A percentile compares a stretch with the other conserved stretches of the same genome.
phyloP scores from a whole-genome alignment of 2,797 vertebrate species.

The Enteromius fasciolatus region DNA sequence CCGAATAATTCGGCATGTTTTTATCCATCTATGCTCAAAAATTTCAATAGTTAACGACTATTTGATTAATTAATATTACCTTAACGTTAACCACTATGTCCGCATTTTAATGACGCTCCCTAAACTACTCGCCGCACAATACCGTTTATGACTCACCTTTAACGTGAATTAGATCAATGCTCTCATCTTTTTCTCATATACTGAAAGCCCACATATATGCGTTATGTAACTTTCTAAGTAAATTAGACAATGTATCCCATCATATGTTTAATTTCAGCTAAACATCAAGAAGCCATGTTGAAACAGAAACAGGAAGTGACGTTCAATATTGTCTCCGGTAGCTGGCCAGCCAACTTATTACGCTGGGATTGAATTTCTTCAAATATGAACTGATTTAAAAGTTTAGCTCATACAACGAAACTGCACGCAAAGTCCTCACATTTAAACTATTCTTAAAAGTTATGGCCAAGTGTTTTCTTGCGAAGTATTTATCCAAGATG shows the following conservation, averaged over 20 bases:
- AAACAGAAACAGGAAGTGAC: conserved; percentile 77
- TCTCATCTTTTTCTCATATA: not conserved
- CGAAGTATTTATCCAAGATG: too few species aligned
- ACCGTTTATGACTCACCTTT: conserved; percentile 41
- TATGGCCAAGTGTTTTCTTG: not conserved
- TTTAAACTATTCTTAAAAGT: not conserved
- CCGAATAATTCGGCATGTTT: not conserved
- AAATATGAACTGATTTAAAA: not conserved
- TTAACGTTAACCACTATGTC: conserved; percentile 54
- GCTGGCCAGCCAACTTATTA: conserved; percentile 47
- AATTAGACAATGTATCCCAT: not conserved
- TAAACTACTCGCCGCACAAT: conserved; percentile 27
- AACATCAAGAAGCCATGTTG: conserved; percentile 71
- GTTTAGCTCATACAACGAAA: not conserved
- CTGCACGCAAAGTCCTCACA: not conserved
- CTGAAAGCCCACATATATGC: not conserved
- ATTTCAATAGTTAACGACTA: not conserved
- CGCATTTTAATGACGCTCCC: conserved; percentile 62
- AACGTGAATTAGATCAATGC: not conserved
- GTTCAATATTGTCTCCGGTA: not conserved
- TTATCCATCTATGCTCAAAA: not conserved
- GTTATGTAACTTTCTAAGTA: not conserved
- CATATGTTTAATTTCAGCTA: conserved; percentile 65
- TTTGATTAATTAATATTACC: not conserved
- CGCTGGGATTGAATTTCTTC: not conserved